phyloP scores from a whole-genome alignment of 2,888 invertebrate species.

The Metellina segmentata region DNA sequence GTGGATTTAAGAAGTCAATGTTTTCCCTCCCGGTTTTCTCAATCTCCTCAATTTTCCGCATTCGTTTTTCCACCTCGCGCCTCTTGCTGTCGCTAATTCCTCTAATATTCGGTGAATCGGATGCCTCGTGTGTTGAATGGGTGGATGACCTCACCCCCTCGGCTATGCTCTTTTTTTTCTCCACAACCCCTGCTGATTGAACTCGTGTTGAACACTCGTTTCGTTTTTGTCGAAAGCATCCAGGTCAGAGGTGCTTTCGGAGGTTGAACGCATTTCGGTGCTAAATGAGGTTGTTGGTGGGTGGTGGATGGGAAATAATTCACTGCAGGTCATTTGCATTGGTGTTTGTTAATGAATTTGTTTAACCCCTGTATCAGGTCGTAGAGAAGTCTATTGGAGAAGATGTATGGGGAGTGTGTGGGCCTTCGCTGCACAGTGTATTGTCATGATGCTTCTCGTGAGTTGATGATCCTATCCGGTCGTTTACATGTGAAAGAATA shows the following conservation, averaged over 20 bases:
- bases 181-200: not conserved
- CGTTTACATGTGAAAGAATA: not conserved
- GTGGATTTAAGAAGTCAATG: not conserved
- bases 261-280: not conserved
- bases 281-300: not conserved
- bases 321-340: too few species aligned
- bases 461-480: not conserved
- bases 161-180: not conserved
- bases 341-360: not conserved
- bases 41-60: conserved; percentile 3
- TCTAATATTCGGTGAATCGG: conserved; percentile 8
- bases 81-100: conserved; percentile 2
- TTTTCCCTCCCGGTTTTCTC: not conserved
- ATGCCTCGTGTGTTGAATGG: conserved; percentile 14
- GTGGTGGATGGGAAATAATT: not conserved
- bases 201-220: not conserved
- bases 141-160: conserved; percentile 27
- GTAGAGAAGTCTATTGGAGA: not conserved
- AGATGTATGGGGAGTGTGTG: not conserved
- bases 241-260: not conserved
- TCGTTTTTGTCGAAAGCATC: not conserved
- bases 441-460: not conserved
- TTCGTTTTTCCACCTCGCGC: conserved; percentile 5
- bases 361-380: not conserved
- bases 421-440: not conserved